A percentile compares a stretch with the other conserved stretches of the same genome.
These are phyloP conservation scores for Strix uralensis DNA, from an alignment of 2,113 vertebrate species.

Conservation along the genomic window DNA sequence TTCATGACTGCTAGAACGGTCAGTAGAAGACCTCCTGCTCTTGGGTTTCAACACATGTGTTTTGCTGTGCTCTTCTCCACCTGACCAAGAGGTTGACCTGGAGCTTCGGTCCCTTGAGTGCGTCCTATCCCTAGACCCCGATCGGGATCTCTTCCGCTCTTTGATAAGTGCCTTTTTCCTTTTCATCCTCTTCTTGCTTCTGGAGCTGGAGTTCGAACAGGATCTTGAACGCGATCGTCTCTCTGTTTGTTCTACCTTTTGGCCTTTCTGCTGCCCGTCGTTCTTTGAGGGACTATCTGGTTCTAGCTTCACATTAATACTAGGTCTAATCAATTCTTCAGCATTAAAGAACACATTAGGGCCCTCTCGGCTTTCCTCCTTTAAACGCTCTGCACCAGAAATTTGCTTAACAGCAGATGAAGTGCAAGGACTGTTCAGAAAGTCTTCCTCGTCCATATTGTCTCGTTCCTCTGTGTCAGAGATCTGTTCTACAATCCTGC, in stretches of 20 bases:
- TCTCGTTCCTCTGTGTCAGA: slow-evolving; percentile 41
- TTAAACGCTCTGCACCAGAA: slow-evolving; percentile 7
- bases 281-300: slow-evolving; percentile 25
- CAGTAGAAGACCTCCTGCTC: slow-evolving; percentile 68
- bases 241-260: slow-evolving; percentile 32
- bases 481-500: slow-evolving; percentile 58
- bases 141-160: slow-evolving; percentile 35
- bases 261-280: slow-evolving; percentile 15
- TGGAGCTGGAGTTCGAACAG: slow-evolving; percentile 67
- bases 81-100: slow-evolving; percentile 63
- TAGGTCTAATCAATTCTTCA: slow-evolving; percentile 45
- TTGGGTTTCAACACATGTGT: slow-evolving; percentile 58
- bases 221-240: slow-evolving; percentile 66
- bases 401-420: slow-evolving; percentile 47
- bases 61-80: slow-evolving; percentile 48
- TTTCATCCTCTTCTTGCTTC: slow-evolving; percentile 66
- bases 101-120: slow-evolving; percentile 69
- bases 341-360: slow-evolving; percentile 61
- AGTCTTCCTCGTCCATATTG: background rate
- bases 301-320: slow-evolving; percentile 58
- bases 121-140: slow-evolving; percentile 53
- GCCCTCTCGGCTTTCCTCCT: slow-evolving; percentile 32
- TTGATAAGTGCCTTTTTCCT: slow-evolving; percentile 61
- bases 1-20: slow-evolving; percentile 75
- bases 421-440: background rate